Evolutionary conservation across 2,888 invertebrate genomes (phyloP), one percentile per base, ranked within the genome.

Genomic region (Heteropelma amictum): DNA sequence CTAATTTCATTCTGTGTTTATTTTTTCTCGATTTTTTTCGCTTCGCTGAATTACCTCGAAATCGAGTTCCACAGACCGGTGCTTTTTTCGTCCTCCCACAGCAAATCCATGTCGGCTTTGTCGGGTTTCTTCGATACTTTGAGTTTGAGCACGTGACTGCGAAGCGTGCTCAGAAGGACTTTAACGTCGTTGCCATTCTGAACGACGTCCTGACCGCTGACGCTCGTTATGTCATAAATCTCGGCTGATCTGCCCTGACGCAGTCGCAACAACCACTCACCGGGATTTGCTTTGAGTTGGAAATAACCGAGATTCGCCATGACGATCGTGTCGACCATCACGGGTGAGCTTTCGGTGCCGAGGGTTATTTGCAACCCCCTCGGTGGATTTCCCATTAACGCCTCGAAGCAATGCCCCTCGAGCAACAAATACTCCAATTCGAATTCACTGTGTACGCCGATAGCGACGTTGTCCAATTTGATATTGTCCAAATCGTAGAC

Each of bases 281-380:
- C 99, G 1, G 99, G 99, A 89, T 96, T 97, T 0, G 99, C 99
- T 90, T 99, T 99, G 28, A 99, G 91, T 90, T 98, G 97, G 91
- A 99, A 99, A 90, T 99, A 99, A 10, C 99, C 99, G 81, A 99
- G 92, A 90, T 99, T 99, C 4, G 99, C 99, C 99, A 99, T 99
- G n/a, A 99, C 99, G 81, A 99, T 99, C 14, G 99, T 99, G 89
- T 99, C 99, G 81, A 96, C 95, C 79, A 94, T 92, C 4, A 94
- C 93, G 0, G 95, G 94, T 71, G 93, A 91, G n/a, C 91, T 92
- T 76, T 94, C 93, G 0, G 97, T 96, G 47, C 98, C 98, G 54
- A 99, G 91, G 2, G 96, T 95, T 72, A 99, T 95, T 90, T 99
- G 99, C n/a, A 99, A 91, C 0, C 99, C 99, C 78, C 99, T 92